Conservation (phyloP, 2,888 invertebrate species). For the Acleris laterana region DNA sequence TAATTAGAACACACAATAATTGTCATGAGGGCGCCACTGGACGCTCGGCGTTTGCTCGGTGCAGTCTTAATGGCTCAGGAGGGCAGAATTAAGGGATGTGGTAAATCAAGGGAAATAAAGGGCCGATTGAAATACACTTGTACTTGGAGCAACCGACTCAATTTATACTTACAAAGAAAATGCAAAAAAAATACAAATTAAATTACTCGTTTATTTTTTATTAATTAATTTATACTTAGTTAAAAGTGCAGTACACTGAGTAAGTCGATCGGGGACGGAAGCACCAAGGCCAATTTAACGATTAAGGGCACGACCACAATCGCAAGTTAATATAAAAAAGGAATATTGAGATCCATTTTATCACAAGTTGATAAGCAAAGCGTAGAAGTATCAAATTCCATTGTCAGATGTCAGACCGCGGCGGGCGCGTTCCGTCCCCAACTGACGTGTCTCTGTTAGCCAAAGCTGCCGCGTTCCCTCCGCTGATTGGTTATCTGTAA, state of each 20-base stretch:
- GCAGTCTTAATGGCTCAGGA: no score
- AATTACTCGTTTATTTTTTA: conserved; percentile 64
- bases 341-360: conserved; percentile 75
- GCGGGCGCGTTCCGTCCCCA: conserved; percentile 62
- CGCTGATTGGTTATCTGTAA: no score
- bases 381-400: conserved; percentile 52
- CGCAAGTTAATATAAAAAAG: conserved; percentile 47
- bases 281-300: conserved; percentile 28
- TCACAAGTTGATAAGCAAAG: conserved; percentile 61
- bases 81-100: no score
- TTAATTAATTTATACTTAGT: conserved; percentile 81
- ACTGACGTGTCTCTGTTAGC: conserved; percentile 56
- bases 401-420: conserved; percentile 43
- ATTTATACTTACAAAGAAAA: conserved; percentile 36
- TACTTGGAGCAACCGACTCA: no score
- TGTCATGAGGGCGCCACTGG: no score
- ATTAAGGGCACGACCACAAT: conserved; percentile 33
- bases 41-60: no score
- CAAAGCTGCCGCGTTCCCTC: conserved; percentile 34
- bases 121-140: no score
- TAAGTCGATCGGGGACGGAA: conserved; percentile 67
- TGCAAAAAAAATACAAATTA: conserved; percentile 50
- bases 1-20: no score
- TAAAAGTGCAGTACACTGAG: conserved; percentile 74
- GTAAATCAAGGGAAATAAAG: no score